Evolutionary conservation across 2,888 invertebrate genomes (phyloP), one percentile per base, ranked within the genome.

Genomic region (Himalopsyche anomala): DNA sequence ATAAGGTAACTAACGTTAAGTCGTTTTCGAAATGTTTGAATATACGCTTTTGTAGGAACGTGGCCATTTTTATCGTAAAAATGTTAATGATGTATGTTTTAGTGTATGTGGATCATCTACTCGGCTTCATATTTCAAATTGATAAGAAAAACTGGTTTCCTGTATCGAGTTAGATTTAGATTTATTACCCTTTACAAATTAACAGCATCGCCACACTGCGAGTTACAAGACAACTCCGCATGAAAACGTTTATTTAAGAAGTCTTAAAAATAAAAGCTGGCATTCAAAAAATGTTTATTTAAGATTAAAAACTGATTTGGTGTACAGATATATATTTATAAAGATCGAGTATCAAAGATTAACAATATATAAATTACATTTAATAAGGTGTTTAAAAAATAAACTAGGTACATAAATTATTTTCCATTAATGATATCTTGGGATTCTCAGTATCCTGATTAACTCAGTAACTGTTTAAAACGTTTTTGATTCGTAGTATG

Each of bases 71-170:
- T 84, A 79, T 84, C 86, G 81, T 81, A 86, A 86, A 86, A 86
- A 86, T 86, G 84, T 86, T 84, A 86, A 86, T 84, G 81, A 86
- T 79, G 84, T 86, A 84, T 86, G 81, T 86, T 79, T 86, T 28
- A 54, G 69, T 51, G 69, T 74, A 86, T 86, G 79, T 86, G 86
- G 86, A 84, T 81, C 84, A 83, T 69, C 83, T 81, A 81, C 62
- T 62, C 28, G 62, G 19, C 62, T 62, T 62, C 62, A 62, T 62
- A 19, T 62, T 62, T 62, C 62, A 62, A 62, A 62, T 62, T 62
- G 62, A 62, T 62, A 62, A 62, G 62, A 62, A 62, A 62, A 62
- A 62, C 62, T 19, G 62, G 62, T 62, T 62, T 19, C 62, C 62
- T 11, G 28, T 11, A 62, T 28, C 28, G 19, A 62, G 62, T 62